Evolutionary conservation across 92 coral and sea anemone genomes (phyloP), one percentile per base, ranked within the genome.

Genomic region (Galaxea fascicularis): DNA sequence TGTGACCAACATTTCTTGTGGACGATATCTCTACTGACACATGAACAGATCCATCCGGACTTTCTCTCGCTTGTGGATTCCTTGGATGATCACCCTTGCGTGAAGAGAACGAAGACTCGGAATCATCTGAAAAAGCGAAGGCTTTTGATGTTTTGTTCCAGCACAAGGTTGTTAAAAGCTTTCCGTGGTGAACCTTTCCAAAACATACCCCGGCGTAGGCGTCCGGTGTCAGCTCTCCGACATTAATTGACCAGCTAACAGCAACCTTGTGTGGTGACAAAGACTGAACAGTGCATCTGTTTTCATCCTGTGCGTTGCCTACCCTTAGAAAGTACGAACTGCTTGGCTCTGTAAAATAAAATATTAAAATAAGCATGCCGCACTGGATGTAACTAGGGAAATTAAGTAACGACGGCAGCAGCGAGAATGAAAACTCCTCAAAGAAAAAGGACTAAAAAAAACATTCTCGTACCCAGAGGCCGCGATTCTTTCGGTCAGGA

Each of bases 121-220:
- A 9, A 30, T 25, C 51, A 2, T 8, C 15, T 15, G 52, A 39
- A 76, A 76, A 76, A 13, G 20, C 9, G 64, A 76, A 39, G 29
- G 81, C n/a, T 4, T 76, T 59, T n/a, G 35, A 15, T 10, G 49
- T 28, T 76, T 76, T 58, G 54, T 56, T 76, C 81, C 81, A 76
- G 68, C 81, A 76, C 54, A 76, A 59, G 69, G 59, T 41, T 21
- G n/a, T 22, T 6, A 58, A 3, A 4, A 29, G 54, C 4, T 10
- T 58, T 20, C 28, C 53, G 17, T 20, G 24, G 22, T 18, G 20
- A 31, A 60, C 67, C 24, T 76, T 76, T 14, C 69, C 69, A 76
- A 76, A 76, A 26, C 81, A 76, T 22, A 76, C 39, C 51, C 64
- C 69, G 20, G 51, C 5, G 27, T 58, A 76, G 47, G 52, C 4